Conservation (phyloP, 2,797 vertebrate genomes). For the Sebastes hubbsi region DNA sequence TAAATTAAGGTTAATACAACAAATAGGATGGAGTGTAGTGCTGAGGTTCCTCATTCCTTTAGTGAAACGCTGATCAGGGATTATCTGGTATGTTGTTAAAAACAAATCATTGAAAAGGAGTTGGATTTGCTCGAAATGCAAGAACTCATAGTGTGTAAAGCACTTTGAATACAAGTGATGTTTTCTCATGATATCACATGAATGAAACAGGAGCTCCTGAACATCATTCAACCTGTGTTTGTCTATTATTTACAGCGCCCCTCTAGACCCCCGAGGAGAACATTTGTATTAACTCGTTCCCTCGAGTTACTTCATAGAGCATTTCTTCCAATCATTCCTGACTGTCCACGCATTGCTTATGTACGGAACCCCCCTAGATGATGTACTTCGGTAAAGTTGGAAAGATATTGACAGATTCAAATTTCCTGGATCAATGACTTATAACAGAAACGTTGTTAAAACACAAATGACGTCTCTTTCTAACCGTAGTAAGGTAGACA, state of each 20-base stretch:
- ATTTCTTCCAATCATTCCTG: too few relatives aligned
- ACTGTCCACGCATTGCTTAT: too few relatives aligned
- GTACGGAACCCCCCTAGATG: too few relatives aligned
- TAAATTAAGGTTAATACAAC: slow-evolving; percentile 4
- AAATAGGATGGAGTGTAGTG: background rate
- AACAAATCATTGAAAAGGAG: background rate
- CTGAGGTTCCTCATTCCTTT: background rate
- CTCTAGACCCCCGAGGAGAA: too few relatives aligned
- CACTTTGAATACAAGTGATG: background rate
- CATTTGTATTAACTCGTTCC: too few relatives aligned
- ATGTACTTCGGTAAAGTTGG: too few relatives aligned
- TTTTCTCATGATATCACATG: slow-evolving; percentile 11
- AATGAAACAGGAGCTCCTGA: background rate
- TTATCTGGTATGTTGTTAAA: background rate
- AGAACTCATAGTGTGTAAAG: background rate
- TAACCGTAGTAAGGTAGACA: too few relatives aligned
- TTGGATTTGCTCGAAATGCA: background rate
- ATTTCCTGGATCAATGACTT: too few relatives aligned
- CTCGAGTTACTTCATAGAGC: too few relatives aligned
- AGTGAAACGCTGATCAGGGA: background rate
- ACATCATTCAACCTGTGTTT: background rate
- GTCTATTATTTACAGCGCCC: background rate
- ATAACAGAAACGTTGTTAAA: too few relatives aligned
- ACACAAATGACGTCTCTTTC: too few relatives aligned
- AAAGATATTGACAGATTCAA: too few relatives aligned